These are phyloP conservation scores for Hipparchia semele DNA, from an alignment of 2,888 invertebrate species.

Conservation along the genomic window DNA sequence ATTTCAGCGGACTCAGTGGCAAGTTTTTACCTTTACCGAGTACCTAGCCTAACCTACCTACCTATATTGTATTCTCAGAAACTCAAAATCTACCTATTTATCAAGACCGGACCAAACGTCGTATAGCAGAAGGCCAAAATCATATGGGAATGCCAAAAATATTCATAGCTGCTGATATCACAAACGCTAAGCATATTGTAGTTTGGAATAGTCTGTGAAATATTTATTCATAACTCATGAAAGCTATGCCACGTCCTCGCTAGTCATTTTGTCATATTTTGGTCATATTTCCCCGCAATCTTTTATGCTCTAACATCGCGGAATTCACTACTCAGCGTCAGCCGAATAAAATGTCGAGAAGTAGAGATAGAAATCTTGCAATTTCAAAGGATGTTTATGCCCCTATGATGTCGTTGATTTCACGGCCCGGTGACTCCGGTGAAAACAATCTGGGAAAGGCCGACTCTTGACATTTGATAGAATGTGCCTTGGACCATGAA, in stretches of 20 bases:
- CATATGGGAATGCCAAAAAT: conserved; percentile 9
- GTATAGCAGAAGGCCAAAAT: not conserved
- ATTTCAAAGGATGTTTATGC: conserved; percentile 62
- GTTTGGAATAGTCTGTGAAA: conserved; percentile 3
- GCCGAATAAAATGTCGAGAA: conserved; percentile 45
- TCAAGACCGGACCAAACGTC: not conserved
- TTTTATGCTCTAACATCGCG: conserved; percentile 23
- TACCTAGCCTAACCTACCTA: no score
- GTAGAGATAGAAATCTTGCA: conserved; percentile 53
- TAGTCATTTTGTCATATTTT: conserved; percentile 1
- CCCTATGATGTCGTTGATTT: conserved; percentile 63
- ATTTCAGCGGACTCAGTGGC: no score
- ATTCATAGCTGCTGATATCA: conserved; percentile 15
- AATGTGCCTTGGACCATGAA: conserved; percentile 70
- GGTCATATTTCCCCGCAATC: conserved; percentile 7
- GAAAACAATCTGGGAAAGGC: conserved; percentile 67
- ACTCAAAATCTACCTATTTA: not conserved
- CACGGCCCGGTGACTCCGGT: conserved; percentile 62
- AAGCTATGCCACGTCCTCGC: not conserved
- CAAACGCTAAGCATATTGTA: conserved; percentile 11
- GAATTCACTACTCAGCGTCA: conserved; percentile 41
- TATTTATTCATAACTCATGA: conserved; percentile 15
- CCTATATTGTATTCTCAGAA: not conserved
- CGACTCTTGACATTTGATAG: conserved; percentile 75
- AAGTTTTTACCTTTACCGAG: no score